A percentile compares a stretch with the other conserved stretches of the same genome.
Conservation (phyloP, 2,888 invertebrate species). For the Tortrix viridana region DNA sequence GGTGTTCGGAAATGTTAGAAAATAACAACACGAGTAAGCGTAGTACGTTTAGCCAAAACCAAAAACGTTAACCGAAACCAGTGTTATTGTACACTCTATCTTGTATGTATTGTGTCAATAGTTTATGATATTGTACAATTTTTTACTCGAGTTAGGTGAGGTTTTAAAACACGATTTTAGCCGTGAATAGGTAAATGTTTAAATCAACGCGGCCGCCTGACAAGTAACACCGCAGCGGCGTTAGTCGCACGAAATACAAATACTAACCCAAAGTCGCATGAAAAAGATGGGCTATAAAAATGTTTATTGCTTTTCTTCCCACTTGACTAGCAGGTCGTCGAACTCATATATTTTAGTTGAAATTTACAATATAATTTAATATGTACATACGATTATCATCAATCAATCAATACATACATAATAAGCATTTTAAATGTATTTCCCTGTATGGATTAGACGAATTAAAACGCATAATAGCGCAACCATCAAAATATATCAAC, state of each 20-base stretch:
- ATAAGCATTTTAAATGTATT: conserved; percentile 37
- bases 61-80: too few species aligned
- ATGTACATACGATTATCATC: conserved; percentile 75
- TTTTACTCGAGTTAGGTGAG: neutral
- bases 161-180: conserved; percentile 14
- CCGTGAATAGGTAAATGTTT: conserved; percentile 18
- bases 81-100: too few species aligned
- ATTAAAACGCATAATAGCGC: conserved; percentile 32
- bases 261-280: conserved; percentile 57
- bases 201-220: conserved; percentile 25
- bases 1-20: too few species aligned
- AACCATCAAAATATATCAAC: conserved; percentile 36
- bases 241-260: conserved; percentile 45
- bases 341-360: conserved; percentile 69
- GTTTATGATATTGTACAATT: neutral
- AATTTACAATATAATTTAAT: conserved; percentile 75
- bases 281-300: conserved; percentile 70
- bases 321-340: conserved; percentile 66
- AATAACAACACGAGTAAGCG: too few species aligned
- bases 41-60: too few species aligned
- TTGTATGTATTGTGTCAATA: too few species aligned
- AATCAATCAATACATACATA: conserved; percentile 64
- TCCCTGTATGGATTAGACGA: conserved; percentile 32
- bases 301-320: conserved; percentile 77
- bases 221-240: conserved; percentile 19